These are phyloP conservation scores for Poeciliopsis turrubarensis DNA, from an alignment of 2,113 vertebrate genomes.

Conservation along the genomic window DNA sequence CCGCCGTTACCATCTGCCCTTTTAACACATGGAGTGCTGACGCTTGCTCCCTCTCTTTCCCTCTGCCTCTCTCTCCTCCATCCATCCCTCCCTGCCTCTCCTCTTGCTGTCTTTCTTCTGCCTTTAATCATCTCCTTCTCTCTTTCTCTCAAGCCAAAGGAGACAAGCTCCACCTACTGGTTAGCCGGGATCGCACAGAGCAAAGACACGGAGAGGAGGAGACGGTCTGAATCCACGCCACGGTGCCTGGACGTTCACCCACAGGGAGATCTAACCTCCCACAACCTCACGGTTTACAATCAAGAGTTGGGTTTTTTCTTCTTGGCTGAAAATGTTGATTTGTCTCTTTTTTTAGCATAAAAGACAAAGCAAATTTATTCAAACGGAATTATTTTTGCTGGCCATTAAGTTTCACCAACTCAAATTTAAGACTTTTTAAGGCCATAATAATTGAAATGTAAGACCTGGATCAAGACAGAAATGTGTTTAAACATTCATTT, in stretches of 20 bases:
- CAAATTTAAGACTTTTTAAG: no score
- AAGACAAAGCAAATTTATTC: not conserved
- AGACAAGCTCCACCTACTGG: conserved; percentile 73
- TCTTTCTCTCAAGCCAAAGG: conserved; percentile 57
- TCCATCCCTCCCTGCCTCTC: conserved; percentile 25
- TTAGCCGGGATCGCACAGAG: conserved; percentile 15
- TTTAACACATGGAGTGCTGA: conserved; percentile 76
- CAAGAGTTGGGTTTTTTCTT: not conserved
- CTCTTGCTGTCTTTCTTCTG: conserved; percentile 57
- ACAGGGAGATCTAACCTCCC: not conserved
- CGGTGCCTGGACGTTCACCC: conserved; percentile 2
- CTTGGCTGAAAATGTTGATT: not conserved
- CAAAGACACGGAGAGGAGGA: not conserved
- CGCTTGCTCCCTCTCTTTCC: conserved; percentile 58
- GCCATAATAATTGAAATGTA: no score
- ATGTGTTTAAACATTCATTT: no score
- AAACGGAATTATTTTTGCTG: no score
- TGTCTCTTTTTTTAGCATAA: not conserved
- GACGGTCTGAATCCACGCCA: not conserved
- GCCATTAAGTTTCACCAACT: no score
- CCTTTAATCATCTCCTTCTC: conserved; percentile 66
- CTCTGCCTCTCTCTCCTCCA: not conserved
- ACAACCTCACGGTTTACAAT: not conserved
- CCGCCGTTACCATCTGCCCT: conserved; percentile 78
- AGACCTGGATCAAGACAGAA: no score